Evolutionary conservation across 2,113 vertebrate genomes (phyloP).

Genomic region (Oenanthe melanoleuca): DNA sequence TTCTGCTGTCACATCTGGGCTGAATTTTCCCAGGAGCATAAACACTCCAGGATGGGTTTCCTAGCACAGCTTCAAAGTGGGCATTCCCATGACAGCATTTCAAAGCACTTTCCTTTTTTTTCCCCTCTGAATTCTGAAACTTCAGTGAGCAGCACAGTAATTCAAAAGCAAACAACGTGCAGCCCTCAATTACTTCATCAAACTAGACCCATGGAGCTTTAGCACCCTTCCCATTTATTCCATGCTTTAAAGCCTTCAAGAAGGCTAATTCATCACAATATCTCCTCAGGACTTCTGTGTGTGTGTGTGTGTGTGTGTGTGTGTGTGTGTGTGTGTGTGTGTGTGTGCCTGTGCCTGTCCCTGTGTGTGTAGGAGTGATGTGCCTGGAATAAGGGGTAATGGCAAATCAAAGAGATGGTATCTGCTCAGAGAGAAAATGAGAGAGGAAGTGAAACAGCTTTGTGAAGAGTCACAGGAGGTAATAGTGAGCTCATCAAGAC

Average conservation of each 20-base stretch:
- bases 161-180: not conserved
- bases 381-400: not conserved
- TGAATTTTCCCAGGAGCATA: slow-evolving; percentile 36
- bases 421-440: not conserved
- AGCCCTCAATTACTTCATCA: not conserved
- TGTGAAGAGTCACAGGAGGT: not conserved
- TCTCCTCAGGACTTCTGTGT: not conserved
- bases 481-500: not conserved
- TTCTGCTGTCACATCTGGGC: slow-evolving; percentile 40
- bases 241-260: not conserved
- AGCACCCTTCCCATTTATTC: not conserved
- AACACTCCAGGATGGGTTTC: slow-evolving; percentile 19
- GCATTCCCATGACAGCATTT: slow-evolving; percentile 30
- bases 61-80: slow-evolving; percentile 40
- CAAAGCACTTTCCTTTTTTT: not conserved
- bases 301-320: not conserved
- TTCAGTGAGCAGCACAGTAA: not conserved
- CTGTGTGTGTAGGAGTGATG: not conserved
- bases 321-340: not conserved
- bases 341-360: not conserved
- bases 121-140: not conserved
- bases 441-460: not conserved
- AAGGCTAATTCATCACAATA: not conserved
- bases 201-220: not conserved
- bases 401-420: not conserved